A percentile compares a stretch with the other conserved stretches of the same genome.
Conservation (phyloP, 2,113 vertebrate genomes). For the Megaceryle maxima region DNA sequence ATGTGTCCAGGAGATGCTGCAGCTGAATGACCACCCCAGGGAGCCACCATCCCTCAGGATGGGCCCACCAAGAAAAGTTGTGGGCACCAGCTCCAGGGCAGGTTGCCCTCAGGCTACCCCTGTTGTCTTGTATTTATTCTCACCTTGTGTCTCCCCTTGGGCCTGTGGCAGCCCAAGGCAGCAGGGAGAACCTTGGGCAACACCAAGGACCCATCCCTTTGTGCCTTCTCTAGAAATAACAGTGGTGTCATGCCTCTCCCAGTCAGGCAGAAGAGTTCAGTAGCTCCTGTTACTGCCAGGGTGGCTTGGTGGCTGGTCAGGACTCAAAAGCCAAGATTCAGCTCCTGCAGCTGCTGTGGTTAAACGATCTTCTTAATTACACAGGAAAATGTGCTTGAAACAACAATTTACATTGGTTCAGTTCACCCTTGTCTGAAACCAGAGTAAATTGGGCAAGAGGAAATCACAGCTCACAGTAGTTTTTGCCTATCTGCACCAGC, state of each 20-base stretch:
- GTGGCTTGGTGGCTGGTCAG: neutral
- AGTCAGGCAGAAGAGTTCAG: neutral
- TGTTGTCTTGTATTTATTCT: fast-evolving
- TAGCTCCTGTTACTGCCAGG: neutral
- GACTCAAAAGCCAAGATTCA: neutral
- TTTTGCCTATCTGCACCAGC: neutral
- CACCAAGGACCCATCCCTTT: neutral
- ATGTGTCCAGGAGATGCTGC: neutral
- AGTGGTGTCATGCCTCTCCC: neutral
- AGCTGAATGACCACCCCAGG: neutral
- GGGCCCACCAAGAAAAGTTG: neutral
- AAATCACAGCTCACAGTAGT: neutral
- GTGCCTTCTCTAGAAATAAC: neutral
- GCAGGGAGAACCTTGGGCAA: neutral
- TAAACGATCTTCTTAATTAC: neutral
- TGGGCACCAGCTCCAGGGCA: neutral
- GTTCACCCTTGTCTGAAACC: neutral
- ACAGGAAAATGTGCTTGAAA: conserved; percentile 24
- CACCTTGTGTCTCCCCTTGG: neutral
- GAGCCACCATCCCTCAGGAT: neutral
- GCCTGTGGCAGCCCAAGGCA: neutral
- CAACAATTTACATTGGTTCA: neutral
- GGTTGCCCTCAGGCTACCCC: neutral
- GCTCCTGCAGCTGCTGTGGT: neutral
- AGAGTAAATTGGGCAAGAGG: neutral